Base-by-base conservation (phyloP, 2,113 vertebrate genomes). In the Limanda limanda region DNA sequence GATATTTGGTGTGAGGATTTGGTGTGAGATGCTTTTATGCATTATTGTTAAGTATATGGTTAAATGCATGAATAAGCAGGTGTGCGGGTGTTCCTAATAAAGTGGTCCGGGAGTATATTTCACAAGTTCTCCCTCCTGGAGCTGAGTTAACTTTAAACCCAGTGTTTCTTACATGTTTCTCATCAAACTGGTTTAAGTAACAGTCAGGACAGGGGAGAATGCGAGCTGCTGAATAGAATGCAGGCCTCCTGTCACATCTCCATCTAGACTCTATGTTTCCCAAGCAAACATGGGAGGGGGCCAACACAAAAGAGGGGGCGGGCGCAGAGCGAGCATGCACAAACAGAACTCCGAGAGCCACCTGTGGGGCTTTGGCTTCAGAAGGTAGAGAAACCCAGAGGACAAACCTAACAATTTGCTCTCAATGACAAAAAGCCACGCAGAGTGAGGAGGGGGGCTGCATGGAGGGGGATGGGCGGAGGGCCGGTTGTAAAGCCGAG, bases 391-490 rank as follows among this genome's bases (percentile, higher is more conserved):
- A 65, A 85, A 87, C 68, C 40, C 23, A n/a, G 48, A 25, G 54
- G 61, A 60, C 55, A 84, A 86, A 84, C 76, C 84, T 79, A 71
- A 88, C 81, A 90, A 88, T 89, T 89, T 90, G 75, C 75, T 76
- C 68, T 72, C 64, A 66, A 71, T 76, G 75, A 82, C 84, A 81
- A 88, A 88, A 86, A 71, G 74, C 71, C 9, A n/a, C 58, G 48
- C 47, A 67, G 67, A 79, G 79, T 74, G 23, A 52, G 54, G 68
- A 59, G 47, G 62, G 80, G 59, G 68, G 20, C 17, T 67, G 21
- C 71, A 69, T 2, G 21, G 37, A 58, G 47, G 57, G 66, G 69
- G 71, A 54, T 56, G 77, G 63, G 68, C 45, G 42, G 21, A 56
- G 55, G 56, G 7, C 4, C 2, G 24, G 37, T 51, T 23, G 18